Percentiles rank a stretch among this genome's conserved stretches.
Conservation (phyloP, 1,140 invertebrate genomes). For the Harpegnathos saltator region DNA sequence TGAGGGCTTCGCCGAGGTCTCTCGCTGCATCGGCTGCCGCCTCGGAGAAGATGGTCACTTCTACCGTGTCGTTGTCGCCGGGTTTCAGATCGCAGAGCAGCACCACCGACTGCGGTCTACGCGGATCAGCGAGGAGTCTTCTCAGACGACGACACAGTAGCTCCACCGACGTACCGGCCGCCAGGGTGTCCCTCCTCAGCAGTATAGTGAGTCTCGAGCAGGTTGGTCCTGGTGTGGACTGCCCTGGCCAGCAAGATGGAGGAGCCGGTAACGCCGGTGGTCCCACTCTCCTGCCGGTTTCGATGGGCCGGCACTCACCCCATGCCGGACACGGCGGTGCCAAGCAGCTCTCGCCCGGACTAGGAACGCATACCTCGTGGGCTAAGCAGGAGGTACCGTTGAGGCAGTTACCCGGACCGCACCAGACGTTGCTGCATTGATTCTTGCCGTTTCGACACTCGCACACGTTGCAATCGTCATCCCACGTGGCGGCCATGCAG, state of each 20-base stretch:
- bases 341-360: constrained; percentile 91
- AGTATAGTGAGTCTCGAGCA: constrained; percentile 92
- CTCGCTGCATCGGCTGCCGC: constrained; percentile 88
- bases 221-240: constrained; percentile 86
- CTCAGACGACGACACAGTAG: constrained; percentile 90
- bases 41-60: constrained; percentile 91
- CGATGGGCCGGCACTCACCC: constrained; percentile 93
- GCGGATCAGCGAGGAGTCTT: constrained; percentile 88
- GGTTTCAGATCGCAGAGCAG: constrained; percentile 93
- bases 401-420: constrained; percentile 92
- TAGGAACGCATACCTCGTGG: constrained; percentile 91
- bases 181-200: constrained; percentile 88
- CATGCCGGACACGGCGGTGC: constrained; percentile 91
- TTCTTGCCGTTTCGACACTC: constrained; percentile 91
- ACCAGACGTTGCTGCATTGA: constrained; percentile 94
- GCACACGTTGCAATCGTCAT: constrained; percentile 94
- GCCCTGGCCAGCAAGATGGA: constrained; percentile 92
- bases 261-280: constrained; percentile 91
- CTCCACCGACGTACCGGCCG: constrained; percentile 91
- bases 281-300: constrained; percentile 90
- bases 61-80: constrained; percentile 92
- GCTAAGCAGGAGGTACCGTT: constrained; percentile 84
- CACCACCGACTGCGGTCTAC: constrained; percentile 88
- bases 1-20: constrained; percentile 90
- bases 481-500: constrained; percentile 83